Percentiles rank a stretch among this genome's conserved stretches.
Evolutionary conservation across 1,140 invertebrate genomes (phyloP).

Genomic region (Drosophila parvula): DNA sequence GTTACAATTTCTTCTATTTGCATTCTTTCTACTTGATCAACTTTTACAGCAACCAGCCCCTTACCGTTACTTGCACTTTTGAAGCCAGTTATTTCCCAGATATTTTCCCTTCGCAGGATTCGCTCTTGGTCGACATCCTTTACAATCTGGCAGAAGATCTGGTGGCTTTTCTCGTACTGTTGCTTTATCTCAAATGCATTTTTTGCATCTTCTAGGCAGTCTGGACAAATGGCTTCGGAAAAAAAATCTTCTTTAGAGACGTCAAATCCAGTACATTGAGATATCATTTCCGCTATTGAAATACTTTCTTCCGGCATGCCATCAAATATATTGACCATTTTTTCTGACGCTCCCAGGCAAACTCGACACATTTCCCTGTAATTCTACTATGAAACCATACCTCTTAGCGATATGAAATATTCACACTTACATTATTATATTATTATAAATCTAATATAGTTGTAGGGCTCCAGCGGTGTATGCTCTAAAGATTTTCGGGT

Average conservation of each 20-base stretch:
- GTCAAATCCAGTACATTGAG: not conserved
- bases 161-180: constrained; percentile 1
- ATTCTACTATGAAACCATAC: not conserved
- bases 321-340: constrained; percentile 9
- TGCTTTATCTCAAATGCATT: constrained; percentile 6
- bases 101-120: not conserved
- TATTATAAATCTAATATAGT: not conserved
- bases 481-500: too few relatives aligned
- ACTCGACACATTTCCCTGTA: constrained; percentile 4
- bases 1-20: not conserved
- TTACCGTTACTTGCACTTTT: not conserved
- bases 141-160: not conserved
- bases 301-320: too few relatives aligned
- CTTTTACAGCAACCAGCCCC: not conserved
- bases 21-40: not conserved
- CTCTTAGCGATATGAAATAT: not conserved
- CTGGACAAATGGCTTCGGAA: not conserved
- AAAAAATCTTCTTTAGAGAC: not conserved
- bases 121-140: not conserved
- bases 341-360: not conserved
- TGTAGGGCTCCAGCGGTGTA: not conserved
- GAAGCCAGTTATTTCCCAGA: not conserved
- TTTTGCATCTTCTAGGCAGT: not conserved
- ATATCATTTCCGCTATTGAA: constrained; percentile 5
- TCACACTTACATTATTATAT: not conserved